Percentiles rank a stretch among this genome's conserved stretches.
These are phyloP conservation scores for Scortum barcoo DNA, from an alignment of 2,113 vertebrate genomes.

Conservation along the genomic window DNA sequence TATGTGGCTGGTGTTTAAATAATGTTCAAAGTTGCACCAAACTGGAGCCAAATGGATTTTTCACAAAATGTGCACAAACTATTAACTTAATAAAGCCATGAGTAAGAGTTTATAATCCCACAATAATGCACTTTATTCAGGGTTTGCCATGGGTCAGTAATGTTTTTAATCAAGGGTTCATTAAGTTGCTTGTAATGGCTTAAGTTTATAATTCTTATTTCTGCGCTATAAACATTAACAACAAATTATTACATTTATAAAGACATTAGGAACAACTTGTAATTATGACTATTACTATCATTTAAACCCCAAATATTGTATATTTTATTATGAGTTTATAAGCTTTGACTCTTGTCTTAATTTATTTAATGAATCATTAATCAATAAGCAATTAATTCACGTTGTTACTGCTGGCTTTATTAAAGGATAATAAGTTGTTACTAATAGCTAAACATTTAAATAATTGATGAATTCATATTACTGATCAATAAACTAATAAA, in stretches of 20 bases:
- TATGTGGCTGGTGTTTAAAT: neutral
- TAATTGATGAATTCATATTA: neutral
- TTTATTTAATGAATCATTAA: neutral
- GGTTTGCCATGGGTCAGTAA: neutral
- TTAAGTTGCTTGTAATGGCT: neutral
- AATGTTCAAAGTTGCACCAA: neutral
- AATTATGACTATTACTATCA: neutral
- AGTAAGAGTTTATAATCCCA: neutral
- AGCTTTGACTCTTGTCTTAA: neutral
- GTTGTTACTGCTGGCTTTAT: no score
- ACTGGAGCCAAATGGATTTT: neutral
- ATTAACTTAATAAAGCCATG: neutral
- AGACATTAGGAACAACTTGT: neutral
- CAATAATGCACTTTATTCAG: neutral
- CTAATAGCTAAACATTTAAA: no score
- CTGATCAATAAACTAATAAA: neutral
- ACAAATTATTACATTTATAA: neutral
- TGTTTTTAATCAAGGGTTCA: neutral
- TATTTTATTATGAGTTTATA: neutral
- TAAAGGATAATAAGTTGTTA: no score
- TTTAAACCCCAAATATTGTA: no score
- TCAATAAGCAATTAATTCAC: neutral
- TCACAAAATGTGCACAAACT: neutral
- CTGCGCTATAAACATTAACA: neutral
- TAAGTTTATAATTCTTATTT: neutral